A percentile compares a stretch with the other conserved stretches of the same genome.
phyloP scores from a whole-genome alignment of 92 coral and sea anemone genomes.

The Anthopleura xanthogrammica region DNA sequence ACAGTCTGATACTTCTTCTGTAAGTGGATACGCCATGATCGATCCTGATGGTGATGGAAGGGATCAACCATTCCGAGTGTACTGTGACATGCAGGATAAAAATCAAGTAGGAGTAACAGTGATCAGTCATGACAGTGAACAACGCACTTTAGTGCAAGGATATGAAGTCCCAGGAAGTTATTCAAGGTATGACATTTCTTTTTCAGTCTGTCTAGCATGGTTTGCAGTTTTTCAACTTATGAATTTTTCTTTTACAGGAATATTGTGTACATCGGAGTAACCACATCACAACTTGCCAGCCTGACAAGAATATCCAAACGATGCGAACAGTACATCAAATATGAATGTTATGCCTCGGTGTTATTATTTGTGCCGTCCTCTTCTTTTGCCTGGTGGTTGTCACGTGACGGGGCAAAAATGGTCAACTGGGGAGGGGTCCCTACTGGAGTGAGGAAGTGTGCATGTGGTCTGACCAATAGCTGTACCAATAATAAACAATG shows the following conservation, averaged over 20 bases:
- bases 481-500: constrained; percentile 26
- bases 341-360: constrained; percentile 35
- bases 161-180: not conserved
- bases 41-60: constrained; percentile 42
- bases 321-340: constrained; percentile 62
- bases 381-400: constrained; percentile 49
- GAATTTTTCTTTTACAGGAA: constrained; percentile 2
- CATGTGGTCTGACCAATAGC: constrained; percentile 49
- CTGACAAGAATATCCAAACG: constrained; percentile 43
- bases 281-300: constrained; percentile 47
- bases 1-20: constrained; percentile 14
- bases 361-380: no score
- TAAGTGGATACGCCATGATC: constrained; percentile 33
- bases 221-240: no score
- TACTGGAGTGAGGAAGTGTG: constrained; percentile 51
- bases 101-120: constrained; percentile 47
- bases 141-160: constrained; percentile 13
- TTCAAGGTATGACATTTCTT: not conserved
- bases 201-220: no score
- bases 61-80: constrained; percentile 36
- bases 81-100: constrained; percentile 56
- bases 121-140: constrained; percentile 12
- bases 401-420: constrained; percentile 47
- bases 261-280: constrained; percentile 43
- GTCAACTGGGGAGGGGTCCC: constrained; percentile 63